Evolutionary conservation across 2,113 vertebrate species (phyloP).

Genomic region (Cheilinus undulatus): DNA sequence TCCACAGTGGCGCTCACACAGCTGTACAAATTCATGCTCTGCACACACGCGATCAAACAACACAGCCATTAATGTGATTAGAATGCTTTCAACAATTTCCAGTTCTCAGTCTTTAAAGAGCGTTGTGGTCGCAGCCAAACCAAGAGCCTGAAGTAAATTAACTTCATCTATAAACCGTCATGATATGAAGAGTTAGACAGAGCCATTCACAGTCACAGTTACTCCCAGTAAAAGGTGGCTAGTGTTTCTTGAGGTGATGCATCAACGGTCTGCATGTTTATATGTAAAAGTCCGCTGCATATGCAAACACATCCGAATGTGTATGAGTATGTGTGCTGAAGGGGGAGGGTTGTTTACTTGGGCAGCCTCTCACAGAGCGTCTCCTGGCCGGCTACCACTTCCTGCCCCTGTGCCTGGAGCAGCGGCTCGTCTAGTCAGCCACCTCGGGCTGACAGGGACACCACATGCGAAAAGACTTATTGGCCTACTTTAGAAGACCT

Average conservation of each 20-base stretch:
- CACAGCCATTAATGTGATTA: slow-evolving; percentile 51
- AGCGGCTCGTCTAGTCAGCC: slow-evolving; percentile 77
- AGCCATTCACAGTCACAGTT: slow-evolving; percentile 37
- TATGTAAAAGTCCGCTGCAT: slow-evolving; percentile 26
- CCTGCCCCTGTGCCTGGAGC: slow-evolving; percentile 73
- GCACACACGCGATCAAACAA: slow-evolving; percentile 46
- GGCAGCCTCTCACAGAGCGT: slow-evolving; percentile 73
- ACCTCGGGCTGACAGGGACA: slow-evolving; percentile 71
- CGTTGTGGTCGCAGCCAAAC: slow-evolving; percentile 32
- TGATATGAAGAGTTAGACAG: slow-evolving; percentile 55
- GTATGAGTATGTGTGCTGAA: slow-evolving; percentile 62
- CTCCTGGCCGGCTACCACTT: slow-evolving; percentile 75
- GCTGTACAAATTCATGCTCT: slow-evolving; percentile 49
- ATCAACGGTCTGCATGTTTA: slow-evolving; percentile 2
- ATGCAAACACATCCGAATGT: slow-evolving; percentile 63
- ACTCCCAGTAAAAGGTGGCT: slow-evolving; percentile 51
- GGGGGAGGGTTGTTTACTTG: slow-evolving; percentile 76
- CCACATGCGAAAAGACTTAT: slow-evolving; percentile 81
- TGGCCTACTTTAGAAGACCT: slow-evolving; percentile 73
- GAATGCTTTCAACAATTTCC: slow-evolving; percentile 46
- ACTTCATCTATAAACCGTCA: slow-evolving; percentile 49
- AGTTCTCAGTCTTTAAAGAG: slow-evolving; percentile 52
- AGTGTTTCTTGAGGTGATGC: slow-evolving; percentile 47
- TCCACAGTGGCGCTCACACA: slow-evolving; percentile 38
- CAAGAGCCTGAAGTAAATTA: slow-evolving; percentile 43